A percentile compares a stretch with the other conserved stretches of the same genome.
phyloP scores from a whole-genome alignment of 2,888 invertebrate genomes.

The Pharmacophagus antenor region DNA sequence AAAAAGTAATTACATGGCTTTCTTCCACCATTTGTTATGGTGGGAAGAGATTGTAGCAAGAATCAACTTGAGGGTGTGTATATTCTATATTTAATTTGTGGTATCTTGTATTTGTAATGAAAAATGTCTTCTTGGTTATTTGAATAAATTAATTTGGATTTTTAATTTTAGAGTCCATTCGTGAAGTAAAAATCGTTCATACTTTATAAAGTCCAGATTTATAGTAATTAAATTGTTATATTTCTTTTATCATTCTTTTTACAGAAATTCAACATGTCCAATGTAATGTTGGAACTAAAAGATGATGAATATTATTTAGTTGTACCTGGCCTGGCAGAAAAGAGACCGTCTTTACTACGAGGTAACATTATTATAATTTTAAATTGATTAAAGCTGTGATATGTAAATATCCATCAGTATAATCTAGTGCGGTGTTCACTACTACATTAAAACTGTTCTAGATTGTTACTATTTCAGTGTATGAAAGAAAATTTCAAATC shows the following conservation, averaged over 20 bases:
- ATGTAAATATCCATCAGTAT: too few species aligned
- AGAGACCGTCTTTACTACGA: conserved; percentile 83
- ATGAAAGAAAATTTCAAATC: too few species aligned
- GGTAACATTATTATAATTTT: conserved; percentile 43
- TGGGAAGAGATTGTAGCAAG: conserved; percentile 80
- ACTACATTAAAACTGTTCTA: too few species aligned
- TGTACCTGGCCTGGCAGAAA: conserved; percentile 85
- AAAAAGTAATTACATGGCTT: conserved; percentile 67
- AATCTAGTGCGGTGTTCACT: too few species aligned
- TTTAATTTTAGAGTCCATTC: too few species aligned
- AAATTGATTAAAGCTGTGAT: too few species aligned
- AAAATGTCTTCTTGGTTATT: too few species aligned
- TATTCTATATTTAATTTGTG: background rate
- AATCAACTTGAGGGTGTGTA: conserved; percentile 56
- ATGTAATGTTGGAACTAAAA: conserved; percentile 43
- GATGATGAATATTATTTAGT: conserved; percentile 65
- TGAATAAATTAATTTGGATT: too few species aligned
- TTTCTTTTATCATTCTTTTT: conserved; percentile 29
- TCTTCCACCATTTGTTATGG: conserved; percentile 81
- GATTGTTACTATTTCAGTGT: too few species aligned
- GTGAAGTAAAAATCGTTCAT: background rate
- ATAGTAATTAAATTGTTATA: too few species aligned
- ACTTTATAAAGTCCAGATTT: too few species aligned
- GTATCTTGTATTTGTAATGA: background rate
- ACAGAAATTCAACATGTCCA: conserved; percentile 62